Conservation (phyloP, 2,888 invertebrate species). For the Hydrotaea diabolus region DNA sequence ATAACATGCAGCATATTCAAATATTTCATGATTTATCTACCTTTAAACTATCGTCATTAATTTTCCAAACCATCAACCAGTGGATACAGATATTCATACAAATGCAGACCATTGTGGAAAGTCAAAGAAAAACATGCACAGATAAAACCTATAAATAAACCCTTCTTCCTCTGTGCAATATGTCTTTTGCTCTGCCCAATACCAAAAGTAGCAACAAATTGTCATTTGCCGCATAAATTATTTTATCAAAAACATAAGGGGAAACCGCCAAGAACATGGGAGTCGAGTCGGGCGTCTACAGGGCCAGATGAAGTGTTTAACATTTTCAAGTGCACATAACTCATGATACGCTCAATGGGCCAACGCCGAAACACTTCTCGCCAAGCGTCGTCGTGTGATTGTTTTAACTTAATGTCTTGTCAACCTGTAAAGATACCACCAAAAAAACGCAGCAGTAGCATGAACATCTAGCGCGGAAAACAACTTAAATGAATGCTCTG, state of each 20-base stretch:
- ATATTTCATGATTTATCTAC: too few species aligned
- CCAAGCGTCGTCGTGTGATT: background rate
- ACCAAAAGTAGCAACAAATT: conserved; percentile 42
- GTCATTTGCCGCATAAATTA: conserved; percentile 61
- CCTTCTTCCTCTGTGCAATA: background rate
- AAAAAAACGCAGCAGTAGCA: background rate
- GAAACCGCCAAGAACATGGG: background rate
- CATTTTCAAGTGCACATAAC: conserved; percentile 13
- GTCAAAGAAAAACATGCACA: background rate
- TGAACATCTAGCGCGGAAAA: background rate
- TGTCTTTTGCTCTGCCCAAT: background rate
- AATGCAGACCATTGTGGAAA: background rate
- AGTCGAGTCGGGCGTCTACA: background rate
- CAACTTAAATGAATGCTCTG: background rate
- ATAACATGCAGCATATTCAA: too few species aligned
- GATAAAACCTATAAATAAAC: conserved; percentile 37
- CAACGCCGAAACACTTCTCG: conserved; percentile 1
- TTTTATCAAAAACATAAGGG: conserved; percentile 46
- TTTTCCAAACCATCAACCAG: too few species aligned
- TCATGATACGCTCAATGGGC: conserved; percentile 38
- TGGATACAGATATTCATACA: too few species aligned
- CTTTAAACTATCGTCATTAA: too few species aligned
- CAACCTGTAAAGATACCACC: conserved; percentile 21
- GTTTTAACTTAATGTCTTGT: conserved; percentile 30
- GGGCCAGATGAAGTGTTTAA: conserved; percentile 16